Base-by-base conservation (phyloP, 2,113 vertebrate genomes). In the Chlorodrepanis virens region DNA sequence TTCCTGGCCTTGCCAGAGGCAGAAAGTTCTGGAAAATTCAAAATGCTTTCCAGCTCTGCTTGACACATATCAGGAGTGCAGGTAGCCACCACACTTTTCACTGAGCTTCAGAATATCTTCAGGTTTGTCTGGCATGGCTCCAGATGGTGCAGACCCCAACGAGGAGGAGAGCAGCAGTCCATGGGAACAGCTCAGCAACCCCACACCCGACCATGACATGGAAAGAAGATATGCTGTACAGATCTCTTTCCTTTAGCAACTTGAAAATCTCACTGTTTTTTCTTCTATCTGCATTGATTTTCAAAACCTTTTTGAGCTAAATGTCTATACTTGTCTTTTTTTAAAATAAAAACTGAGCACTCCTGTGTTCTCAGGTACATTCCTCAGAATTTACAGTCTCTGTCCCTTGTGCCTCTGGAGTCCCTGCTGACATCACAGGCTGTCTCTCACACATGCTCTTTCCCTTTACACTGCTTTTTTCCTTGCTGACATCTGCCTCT, bases 11-110 rank as follows among this genome's bases (percentile, higher is more conserved):
- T 1, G 4, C 10, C 65, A 92, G 61, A 76, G 33, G 24, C 44
- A 79, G 39, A 82, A 93, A 85, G 28, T 72, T 83, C 53, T 85
- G 85, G 78, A 95, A 87, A 93, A 65, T 40, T 80, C 70, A 61
- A 65, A 90, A 45, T 49, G 25, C 10, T 78, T 95, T 89, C 24
- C 40, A 79, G 39, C 47, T 75, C 65, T 76, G 65, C 18, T 72
- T 83, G 76, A 44, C 12, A 61, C 6, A 7, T 52, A 25, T n/a
- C 24, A 40, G 69, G 53, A 72, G 28, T 11, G 20, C 33, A 53
- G 53, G 12, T 60, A 91, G 50, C 5, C 69, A 54, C 29, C 42
- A 45, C 0, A 0, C 29, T 81, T 81, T 56, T 52, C 45, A n/a
- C 19, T 31, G 84, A 65, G 23, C 15, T 76, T 65, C 50, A 57